phyloP scores from a whole-genome alignment of 1,140 invertebrate species.

The Leucophenga varia region DNA sequence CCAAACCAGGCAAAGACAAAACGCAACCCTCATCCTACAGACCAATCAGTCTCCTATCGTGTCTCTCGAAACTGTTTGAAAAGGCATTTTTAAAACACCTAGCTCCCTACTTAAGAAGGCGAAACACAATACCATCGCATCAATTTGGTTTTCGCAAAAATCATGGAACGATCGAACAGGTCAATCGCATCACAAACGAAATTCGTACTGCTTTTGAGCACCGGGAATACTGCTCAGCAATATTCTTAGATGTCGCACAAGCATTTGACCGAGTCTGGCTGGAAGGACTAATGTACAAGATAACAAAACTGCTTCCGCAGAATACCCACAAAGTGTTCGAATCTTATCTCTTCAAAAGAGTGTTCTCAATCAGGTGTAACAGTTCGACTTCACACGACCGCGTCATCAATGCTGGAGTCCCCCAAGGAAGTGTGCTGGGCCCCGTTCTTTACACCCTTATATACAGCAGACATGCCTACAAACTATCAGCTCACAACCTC shows the following conservation, averaged over 20 bases:
- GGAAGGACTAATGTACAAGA: slow-evolving; percentile 25
- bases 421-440: slow-evolving; percentile 30
- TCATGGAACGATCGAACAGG: no score
- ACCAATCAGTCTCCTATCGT: slow-evolving; percentile 42
- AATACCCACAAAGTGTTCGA: slow-evolving; percentile 19
- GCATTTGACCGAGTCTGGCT: no score
- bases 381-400: slow-evolving; percentile 13
- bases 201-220: no score
- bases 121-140: neutral
- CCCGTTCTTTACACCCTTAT: slow-evolving; percentile 28
- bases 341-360: slow-evolving; percentile 28
- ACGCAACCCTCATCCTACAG: slow-evolving; percentile 38
- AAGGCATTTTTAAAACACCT: neutral
- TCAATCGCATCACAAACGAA: no score
- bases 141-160: neutral
- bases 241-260: no score
- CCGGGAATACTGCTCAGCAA: no score
- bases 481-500: neutral
- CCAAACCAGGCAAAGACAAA: no score
- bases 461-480: slow-evolving; percentile 7
- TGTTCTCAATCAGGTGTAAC: slow-evolving; percentile 23
- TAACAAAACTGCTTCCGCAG: slow-evolving; percentile 8
- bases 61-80: slow-evolving; percentile 41
- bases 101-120: neutral
- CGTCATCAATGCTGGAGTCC: slow-evolving; percentile 24